phyloP scores from a whole-genome alignment of 2,888 invertebrate genomes.

The Galeopsomyia nigrocyanea region DNA sequence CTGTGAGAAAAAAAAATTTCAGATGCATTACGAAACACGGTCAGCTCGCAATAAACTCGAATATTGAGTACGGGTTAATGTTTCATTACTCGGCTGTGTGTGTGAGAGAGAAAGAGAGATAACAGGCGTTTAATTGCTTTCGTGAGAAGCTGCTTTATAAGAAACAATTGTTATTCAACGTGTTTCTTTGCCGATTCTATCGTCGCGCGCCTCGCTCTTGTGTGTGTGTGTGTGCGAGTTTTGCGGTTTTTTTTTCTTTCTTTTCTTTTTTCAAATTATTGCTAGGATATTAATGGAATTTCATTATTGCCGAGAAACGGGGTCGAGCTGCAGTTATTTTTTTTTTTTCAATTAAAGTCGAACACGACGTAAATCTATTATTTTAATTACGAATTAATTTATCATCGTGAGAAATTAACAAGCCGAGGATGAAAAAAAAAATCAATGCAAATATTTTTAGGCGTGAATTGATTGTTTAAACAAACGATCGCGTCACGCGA shows the following conservation, averaged over 20 bases:
- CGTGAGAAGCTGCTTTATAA: conserved; percentile 35
- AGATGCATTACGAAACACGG: conserved; percentile 2
- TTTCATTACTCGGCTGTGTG: conserved; percentile 16
- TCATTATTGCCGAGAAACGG: conserved; percentile 1
- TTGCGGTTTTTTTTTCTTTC: conserved; percentile 1
- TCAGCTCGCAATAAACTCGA: neutral
- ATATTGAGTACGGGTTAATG: conserved; percentile 19
- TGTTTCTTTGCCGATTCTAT: conserved; percentile 11
- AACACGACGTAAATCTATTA: too few species aligned
- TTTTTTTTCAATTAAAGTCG: too few species aligned
- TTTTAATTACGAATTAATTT: too few species aligned
- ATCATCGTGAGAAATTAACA: too few species aligned
- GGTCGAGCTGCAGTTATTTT: conserved; percentile 10
- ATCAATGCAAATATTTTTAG: too few species aligned
- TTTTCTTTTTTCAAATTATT: conserved; percentile 26
- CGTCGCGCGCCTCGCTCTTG: too few species aligned
- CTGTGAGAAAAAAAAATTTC: neutral
- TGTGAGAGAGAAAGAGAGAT: conserved; percentile 2
- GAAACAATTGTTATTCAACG: conserved; percentile 40
- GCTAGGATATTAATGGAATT: conserved; percentile 25
- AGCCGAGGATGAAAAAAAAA: too few species aligned
- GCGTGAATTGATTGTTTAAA: too few species aligned
- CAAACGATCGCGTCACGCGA: too few species aligned
- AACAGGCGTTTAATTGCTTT: conserved; percentile 38
- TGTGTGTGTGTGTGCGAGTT: conserved; percentile 3